phyloP scores from a whole-genome alignment of 2,797 vertebrate species.

The Loriculus beryllinus region DNA sequence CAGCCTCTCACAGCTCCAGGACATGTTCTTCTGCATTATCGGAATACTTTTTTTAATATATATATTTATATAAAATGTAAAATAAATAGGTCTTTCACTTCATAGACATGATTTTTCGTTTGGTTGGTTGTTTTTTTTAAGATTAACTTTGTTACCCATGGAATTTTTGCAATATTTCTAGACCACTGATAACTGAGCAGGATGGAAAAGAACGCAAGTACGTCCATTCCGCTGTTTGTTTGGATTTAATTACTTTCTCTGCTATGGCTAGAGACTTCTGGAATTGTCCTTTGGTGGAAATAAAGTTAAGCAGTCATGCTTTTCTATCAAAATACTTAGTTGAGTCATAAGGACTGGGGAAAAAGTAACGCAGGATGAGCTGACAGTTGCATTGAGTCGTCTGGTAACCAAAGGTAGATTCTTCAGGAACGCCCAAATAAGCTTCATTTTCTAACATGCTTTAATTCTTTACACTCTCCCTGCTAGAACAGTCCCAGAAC shows the following conservation, averaged over 20 bases:
- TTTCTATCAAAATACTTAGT: slow-evolving; percentile 13
- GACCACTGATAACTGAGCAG: slow-evolving; percentile 26
- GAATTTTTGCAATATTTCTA: slow-evolving; percentile 26
- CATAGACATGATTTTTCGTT: neutral
- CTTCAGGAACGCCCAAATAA: neutral
- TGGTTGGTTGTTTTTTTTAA: neutral
- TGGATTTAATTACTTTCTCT: slow-evolving; percentile 17
- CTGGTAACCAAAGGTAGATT: neutral
- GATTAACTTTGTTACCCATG: neutral
- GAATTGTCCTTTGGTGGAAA: slow-evolving; percentile 33
- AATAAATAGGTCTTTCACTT: slow-evolving; percentile 22
- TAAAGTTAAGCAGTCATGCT: neutral
- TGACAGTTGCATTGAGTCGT: neutral
- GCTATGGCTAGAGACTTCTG: neutral
- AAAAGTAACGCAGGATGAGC: neutral
- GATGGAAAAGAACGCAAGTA: slow-evolving; percentile 43
- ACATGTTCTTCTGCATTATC: slow-evolving; percentile 37
- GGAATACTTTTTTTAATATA: neutral
- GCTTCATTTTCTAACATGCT: neutral
- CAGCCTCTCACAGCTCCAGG: slow-evolving; percentile 22
- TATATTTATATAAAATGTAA: neutral
- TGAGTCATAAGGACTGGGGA: neutral
- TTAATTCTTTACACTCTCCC: neutral
- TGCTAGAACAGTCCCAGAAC: neutral
- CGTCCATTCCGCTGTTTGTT: neutral